phyloP scores from a whole-genome alignment of 64 coral and sea anemone genomes.

The Stylophora pistillata region DNA sequence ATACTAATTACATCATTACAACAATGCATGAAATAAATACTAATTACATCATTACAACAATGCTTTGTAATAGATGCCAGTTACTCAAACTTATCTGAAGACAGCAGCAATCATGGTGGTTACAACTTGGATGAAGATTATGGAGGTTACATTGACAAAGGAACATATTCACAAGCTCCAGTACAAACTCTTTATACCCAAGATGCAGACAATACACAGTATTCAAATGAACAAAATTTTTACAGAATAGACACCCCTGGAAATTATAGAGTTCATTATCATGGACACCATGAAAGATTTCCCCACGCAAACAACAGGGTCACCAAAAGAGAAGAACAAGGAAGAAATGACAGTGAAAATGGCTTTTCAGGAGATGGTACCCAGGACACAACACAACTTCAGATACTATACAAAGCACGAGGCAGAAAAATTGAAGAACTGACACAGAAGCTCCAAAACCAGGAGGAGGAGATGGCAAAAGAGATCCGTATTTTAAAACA shows the following conservation, averaged over 20 bases:
- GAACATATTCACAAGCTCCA: too few species aligned
- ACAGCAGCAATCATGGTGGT: neutral
- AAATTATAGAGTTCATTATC: conserved; percentile 60
- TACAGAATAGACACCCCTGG: conserved; percentile 33
- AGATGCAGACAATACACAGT: neutral
- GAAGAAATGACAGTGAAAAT: neutral
- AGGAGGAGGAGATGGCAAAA: conserved; percentile 86
- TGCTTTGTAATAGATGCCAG: too few species aligned
- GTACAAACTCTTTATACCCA: neutral
- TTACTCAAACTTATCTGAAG: neutral
- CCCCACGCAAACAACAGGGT: neutral
- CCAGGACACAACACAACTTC: conserved; percentile 56
- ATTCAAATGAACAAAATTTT: conserved; percentile 10
- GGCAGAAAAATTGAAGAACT: conserved; percentile 91
- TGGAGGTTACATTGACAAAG: conserved; percentile 9
- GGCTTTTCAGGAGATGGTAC: neutral
- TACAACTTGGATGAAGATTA: conserved; percentile 28
- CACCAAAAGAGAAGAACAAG: neutral
- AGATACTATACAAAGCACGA: conserved; percentile 83
- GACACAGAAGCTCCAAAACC: conserved; percentile 59
- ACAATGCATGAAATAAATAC: too few species aligned
- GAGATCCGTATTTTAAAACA: conserved; percentile 93
- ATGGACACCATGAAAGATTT: neutral
- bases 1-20: too few species aligned
- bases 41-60: too few species aligned